Conservation (phyloP, 2,888 invertebrate species). For the Hydrotaea cyrtoneurina region DNA sequence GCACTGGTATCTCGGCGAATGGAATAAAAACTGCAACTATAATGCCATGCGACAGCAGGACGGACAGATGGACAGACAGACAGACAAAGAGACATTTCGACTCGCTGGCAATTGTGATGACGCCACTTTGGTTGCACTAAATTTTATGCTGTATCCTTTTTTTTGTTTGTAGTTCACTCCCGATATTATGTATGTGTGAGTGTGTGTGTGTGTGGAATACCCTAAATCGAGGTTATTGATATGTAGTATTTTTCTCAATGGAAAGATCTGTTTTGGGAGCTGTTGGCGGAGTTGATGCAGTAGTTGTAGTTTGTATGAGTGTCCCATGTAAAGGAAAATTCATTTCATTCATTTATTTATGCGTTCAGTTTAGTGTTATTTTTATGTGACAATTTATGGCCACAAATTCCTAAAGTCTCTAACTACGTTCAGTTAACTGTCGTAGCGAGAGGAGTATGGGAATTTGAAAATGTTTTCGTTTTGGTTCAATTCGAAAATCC, state of each 20-base stretch:
- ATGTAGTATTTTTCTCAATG: conserved; percentile 35
- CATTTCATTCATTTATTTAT: conserved; percentile 24
- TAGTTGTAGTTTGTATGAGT: conserved; percentile 9
- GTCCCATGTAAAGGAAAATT: conserved; percentile 14
- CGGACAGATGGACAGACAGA: conserved; percentile 8
- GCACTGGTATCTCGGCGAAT: not conserved
- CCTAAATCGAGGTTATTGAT: conserved; percentile 58
- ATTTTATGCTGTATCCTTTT: conserved; percentile 47
- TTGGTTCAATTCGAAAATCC: not conserved
- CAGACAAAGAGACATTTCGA: conserved; percentile 27
- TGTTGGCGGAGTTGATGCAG: conserved; percentile 1
- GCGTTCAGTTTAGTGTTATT: conserved; percentile 34
- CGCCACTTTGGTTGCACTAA: conserved; percentile 57
- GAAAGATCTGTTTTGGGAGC: not conserved
- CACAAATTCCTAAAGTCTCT: not conserved
- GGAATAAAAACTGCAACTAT: conserved; percentile 53
- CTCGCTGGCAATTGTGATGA: conserved; percentile 48
- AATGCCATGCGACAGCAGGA: conserved; percentile 16
- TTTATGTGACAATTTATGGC: conserved; percentile 52
- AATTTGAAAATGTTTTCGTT: not conserved
- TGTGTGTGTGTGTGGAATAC: not conserved
- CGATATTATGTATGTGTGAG: conserved; percentile 8
- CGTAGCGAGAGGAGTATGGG: not conserved
- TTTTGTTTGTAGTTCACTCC: not conserved
- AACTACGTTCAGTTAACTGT: not conserved